Evolutionary conservation across 2,797 vertebrate genomes (phyloP).

Genomic region (Pangasius mekongensis): DNA sequence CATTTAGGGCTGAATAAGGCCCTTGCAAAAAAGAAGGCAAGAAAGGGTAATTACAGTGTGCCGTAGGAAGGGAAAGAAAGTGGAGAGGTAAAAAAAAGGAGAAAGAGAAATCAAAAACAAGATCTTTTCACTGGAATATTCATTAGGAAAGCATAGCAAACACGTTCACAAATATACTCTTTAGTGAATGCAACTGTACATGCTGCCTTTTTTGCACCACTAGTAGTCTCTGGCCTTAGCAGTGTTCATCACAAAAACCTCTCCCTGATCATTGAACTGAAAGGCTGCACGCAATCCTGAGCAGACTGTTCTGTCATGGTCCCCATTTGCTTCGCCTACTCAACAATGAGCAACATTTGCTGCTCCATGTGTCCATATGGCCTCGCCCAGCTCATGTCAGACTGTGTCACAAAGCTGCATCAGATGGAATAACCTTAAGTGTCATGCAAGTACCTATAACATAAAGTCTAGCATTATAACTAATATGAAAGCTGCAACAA

Average conservation of each 20-base stretch:
- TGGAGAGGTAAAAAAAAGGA: background rate
- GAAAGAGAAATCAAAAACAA: background rate
- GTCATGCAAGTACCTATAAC: background rate
- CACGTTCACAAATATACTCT: background rate
- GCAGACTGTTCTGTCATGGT: background rate
- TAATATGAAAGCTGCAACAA: background rate
- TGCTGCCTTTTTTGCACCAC: background rate
- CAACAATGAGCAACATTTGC: background rate
- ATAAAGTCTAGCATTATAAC: background rate
- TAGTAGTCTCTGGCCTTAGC: background rate
- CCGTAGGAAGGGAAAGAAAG: conserved; percentile 26
- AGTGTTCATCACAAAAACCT: background rate
- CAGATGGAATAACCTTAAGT: background rate
- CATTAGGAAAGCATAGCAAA: background rate
- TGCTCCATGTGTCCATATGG: conserved; percentile 1
- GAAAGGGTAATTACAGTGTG: conserved; percentile 69
- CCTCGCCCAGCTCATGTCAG: background rate
- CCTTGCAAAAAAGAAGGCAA: conserved; percentile 40
- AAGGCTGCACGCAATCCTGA: background rate
- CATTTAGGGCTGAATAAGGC: conserved; percentile 62
- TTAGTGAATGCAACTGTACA: background rate
- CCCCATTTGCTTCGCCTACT: background rate
- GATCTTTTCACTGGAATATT: background rate
- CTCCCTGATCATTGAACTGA: background rate
- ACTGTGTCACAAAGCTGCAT: background rate